Base-by-base conservation (phyloP, 1,140 invertebrate species). In the Penaeus vannamei region DNA sequence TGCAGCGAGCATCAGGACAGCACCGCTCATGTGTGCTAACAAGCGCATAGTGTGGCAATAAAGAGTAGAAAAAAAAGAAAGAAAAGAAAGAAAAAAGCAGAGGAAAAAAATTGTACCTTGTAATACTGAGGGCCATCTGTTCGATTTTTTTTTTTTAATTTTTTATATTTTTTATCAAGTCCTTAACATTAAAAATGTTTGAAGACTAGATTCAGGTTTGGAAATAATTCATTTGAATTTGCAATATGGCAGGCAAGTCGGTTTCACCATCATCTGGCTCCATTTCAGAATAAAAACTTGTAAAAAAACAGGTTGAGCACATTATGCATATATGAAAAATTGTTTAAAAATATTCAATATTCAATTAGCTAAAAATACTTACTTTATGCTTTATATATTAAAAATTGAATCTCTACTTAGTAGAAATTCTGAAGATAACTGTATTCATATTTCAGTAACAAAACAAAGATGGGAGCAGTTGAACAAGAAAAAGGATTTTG, bases 121-220 rank as follows among this genome's bases (percentile, higher is more conserved):
- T 90, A 90, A 90, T 90, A 90, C 88, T 90, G 88, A 90, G 88
- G 88, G 83, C 88, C 88, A 81, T 90, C 88, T 90, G 88, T 85
- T 80, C 61, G 69, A 69, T 90, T 90, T 90, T 90, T 90, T 89
- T 89, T 85, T 66, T 69, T 85, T 42, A 42, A 20, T 72, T 89
- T 80, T 90, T 85, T 81, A 36, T 85, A 36, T 89, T 89, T 89
- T 85, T 85, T 90, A 90, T 85, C 84, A 90, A 90, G 88, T 90
- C 82, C 88, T 90, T 90, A 90, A 90, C 88, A 90, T 90, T 90
- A 90, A 90, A 88, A 86, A 90, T 86, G 84, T 90, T 90, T 90
- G 88, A 90, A 90, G 88, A 90, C 88, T 90, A 90, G 88, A 90
- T 85, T 85, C 84, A 90, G 88, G 88, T 90, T 90, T 90, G 83